Evolutionary conservation across 1,140 invertebrate species (phyloP).

Genomic region (Tetraneura akinire): DNA sequence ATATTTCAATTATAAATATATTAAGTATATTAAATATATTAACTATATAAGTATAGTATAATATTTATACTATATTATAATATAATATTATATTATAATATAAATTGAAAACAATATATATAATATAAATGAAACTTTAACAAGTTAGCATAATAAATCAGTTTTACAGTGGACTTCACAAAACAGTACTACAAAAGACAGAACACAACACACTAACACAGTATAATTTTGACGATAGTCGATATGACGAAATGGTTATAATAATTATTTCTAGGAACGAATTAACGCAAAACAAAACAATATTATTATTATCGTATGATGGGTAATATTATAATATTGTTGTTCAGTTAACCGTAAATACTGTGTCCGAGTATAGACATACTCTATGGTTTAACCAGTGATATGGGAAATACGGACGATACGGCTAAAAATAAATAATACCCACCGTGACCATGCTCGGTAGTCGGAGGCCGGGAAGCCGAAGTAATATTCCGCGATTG

Average conservation of each 20-base stretch:
- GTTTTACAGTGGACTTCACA: not conserved
- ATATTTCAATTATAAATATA: not conserved
- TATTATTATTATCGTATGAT: not conserved
- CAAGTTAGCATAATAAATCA: not conserved
- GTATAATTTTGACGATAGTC: not conserved
- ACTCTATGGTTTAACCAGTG: not conserved
- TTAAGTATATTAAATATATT: too few relatives aligned
- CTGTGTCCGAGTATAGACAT: too few relatives aligned
- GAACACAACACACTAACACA: too few relatives aligned
- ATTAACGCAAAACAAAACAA: not conserved
- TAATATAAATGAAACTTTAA: not conserved
- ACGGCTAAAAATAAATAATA: conserved; percentile 13
- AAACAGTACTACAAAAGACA: not conserved
- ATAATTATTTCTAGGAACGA: too few relatives aligned
- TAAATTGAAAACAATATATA: too few relatives aligned
- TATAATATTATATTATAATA: too few relatives aligned
- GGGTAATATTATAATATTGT: not conserved
- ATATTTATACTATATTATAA: too few relatives aligned
- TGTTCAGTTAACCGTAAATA: not conserved
- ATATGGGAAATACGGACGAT: conserved; percentile 6
- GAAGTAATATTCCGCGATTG: not conserved
- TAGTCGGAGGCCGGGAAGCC: not conserved
- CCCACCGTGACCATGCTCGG: not conserved
- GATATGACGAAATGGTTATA: not conserved
- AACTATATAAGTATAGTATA: too few relatives aligned